A percentile compares a stretch with the other conserved stretches of the same genome.
phyloP scores from a whole-genome alignment of 2,888 invertebrate species.

The Mongoloraphidia duomilia region DNA sequence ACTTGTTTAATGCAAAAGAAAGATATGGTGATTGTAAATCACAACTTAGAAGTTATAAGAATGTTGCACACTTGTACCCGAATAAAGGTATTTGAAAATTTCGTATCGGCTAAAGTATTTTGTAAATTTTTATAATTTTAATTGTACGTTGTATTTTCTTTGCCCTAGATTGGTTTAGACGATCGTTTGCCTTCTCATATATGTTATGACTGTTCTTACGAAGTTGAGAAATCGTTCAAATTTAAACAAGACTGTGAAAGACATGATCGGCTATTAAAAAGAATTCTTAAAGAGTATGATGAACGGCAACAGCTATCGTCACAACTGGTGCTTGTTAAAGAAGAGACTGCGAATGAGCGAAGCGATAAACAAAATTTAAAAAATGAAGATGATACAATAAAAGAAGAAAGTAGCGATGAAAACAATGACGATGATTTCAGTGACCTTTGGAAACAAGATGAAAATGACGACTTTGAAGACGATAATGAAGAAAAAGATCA shows the following conservation, averaged over 20 bases:
- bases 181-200: slow-evolving; percentile 1
- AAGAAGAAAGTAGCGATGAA: neutral
- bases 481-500: neutral
- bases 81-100: neutral
- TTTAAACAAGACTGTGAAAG: slow-evolving; percentile 2
- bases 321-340: neutral
- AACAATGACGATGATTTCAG: neutral
- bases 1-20: neutral
- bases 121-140: neutral
- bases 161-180: neutral
- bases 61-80: neutral
- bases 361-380: neutral
- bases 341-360: neutral
- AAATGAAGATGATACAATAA: neutral
- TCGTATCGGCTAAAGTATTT: neutral
- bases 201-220: neutral
- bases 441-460: neutral
- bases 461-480: neutral
- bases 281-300: neutral
- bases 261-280: neutral
- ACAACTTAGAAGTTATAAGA: neutral
- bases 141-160: neutral
- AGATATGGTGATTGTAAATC: neutral
- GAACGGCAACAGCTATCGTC: neutral
- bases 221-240: neutral